These are phyloP conservation scores for Sebastes diploproa DNA, from an alignment of 2,797 vertebrate species.

Conservation along the genomic window DNA sequence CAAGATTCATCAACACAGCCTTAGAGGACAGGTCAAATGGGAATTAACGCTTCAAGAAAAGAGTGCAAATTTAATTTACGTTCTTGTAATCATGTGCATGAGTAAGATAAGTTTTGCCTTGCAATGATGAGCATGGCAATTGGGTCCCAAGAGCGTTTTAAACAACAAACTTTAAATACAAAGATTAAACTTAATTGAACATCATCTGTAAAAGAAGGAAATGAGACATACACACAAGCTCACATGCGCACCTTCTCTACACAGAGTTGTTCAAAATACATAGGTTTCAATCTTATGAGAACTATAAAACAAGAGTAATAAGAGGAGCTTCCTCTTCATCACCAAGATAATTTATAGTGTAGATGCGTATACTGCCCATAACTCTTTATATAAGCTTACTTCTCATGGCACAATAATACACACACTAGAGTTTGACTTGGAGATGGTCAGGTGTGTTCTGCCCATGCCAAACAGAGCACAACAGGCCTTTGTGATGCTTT, in stretches of 20 bases:
- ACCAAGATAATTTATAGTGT: not conserved
- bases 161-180: constrained; percentile 26
- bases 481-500: constrained; percentile 38
- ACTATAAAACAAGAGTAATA: constrained; percentile 13
- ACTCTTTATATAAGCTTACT: constrained; percentile 1
- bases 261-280: constrained; percentile 27
- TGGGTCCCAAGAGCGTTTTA: constrained; percentile 5
- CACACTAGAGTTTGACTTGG: constrained; percentile 33
- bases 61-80: constrained; percentile 40
- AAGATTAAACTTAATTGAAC: not conserved
- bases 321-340: constrained; percentile 4
- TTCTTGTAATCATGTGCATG: constrained; percentile 34
- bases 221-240: not conserved
- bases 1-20: constrained; percentile 11
- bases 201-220: not conserved
- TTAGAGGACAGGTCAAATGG: constrained; percentile 46
- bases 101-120: constrained; percentile 40
- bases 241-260: not conserved
- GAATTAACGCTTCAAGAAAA: constrained; percentile 44
- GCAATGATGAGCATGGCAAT: not conserved
- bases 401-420: constrained; percentile 18
- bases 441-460: constrained; percentile 23
- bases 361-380: constrained; percentile 4
- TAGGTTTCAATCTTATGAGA: constrained; percentile 3
- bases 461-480: constrained; percentile 30